Evolutionary conservation across 2,113 vertebrate species (phyloP).

Genomic region (Pseudolaguvia tuberculata): DNA sequence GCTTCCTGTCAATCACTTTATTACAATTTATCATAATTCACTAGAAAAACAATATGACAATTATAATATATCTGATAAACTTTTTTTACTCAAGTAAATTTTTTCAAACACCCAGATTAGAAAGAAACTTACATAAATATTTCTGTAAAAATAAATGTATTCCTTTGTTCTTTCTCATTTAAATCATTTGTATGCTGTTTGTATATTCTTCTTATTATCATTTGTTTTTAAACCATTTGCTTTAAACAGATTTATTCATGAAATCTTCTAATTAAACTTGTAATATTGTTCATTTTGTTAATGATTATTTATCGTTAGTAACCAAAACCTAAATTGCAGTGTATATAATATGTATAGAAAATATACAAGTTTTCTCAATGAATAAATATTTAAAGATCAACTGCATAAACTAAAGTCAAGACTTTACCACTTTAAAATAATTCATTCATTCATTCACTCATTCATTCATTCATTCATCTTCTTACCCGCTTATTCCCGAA

Average conservation of each 20-base stretch:
- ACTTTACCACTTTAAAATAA: slow-evolving; percentile 56
- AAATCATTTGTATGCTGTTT: not conserved
- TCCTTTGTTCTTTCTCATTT: not conserved
- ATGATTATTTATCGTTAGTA: too few species aligned
- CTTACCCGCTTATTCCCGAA: too few species aligned
- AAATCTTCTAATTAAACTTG: slow-evolving; percentile 6
- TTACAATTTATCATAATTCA: slow-evolving; percentile 1
- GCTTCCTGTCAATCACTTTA: not conserved
- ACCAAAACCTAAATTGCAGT: too few species aligned
- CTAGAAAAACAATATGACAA: not conserved
- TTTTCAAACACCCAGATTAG: not conserved
- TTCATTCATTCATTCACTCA: too few species aligned
- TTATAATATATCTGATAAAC: too few species aligned
- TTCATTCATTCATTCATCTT: too few species aligned
- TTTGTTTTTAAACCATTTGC: slow-evolving; percentile 4
- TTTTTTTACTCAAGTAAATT: too few species aligned
- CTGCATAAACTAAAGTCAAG: not conserved
- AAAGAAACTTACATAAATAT: not conserved
- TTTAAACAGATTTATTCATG: slow-evolving; percentile 37
- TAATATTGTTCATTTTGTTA: too few species aligned
- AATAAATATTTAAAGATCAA: slow-evolving; percentile 8
- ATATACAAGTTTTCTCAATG: not conserved
- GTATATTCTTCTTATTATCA: not conserved
- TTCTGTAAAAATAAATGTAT: not conserved
- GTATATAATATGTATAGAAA: too few species aligned